Base-by-base conservation (phyloP, 2,888 invertebrate genomes). In the Marasmarcha lunaedactyla region DNA sequence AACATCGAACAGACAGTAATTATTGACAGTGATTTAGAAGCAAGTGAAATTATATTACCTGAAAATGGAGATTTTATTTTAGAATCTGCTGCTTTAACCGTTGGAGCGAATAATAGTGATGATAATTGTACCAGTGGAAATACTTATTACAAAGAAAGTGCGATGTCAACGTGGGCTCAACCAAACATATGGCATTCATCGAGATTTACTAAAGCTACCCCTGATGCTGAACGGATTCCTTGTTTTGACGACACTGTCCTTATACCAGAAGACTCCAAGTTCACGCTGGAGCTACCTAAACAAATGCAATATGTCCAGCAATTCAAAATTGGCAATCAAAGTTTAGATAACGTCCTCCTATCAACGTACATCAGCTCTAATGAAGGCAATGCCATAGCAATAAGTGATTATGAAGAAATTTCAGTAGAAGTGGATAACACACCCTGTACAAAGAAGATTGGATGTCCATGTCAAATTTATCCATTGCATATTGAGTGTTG, bases 221-320 rank as follows among this genome's bases (percentile, higher is more conserved):
- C 86, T 1, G 79, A 85, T 47, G 57, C 71, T 1, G 84, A 85
- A 43, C 66, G 74, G 46, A 47, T 84, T 1, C 86, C 86, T 0
- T 85, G 86, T 44, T 63, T 52, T 13, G 65, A 78, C 35, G 86
- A 86, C 43, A 49, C 57, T 4, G 84, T 81, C 0, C 55, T 63
- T 15, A 79, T 85, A 42, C 72, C 81, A 0, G 26, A 30, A 6
- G 52, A 64, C 26, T 47, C 60, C 0, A 59, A 58, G 37, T 73
- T 69, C 13, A 60, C 63, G 1, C 48, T 79, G 1, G 36, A 38
- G 1, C 49, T 79, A 15, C 81, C 81, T 14, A 52, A 63, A 20
- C 12, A 34, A 0, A 44, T 42, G 1, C 79, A 81, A 46, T 45
- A 38, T 30, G 47, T 79, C 0, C 45, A 53, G 40, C 49, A 45